Evolutionary conservation across 2,888 invertebrate species (phyloP).

Genomic region (Psylliodes chrysocephalus): DNA sequence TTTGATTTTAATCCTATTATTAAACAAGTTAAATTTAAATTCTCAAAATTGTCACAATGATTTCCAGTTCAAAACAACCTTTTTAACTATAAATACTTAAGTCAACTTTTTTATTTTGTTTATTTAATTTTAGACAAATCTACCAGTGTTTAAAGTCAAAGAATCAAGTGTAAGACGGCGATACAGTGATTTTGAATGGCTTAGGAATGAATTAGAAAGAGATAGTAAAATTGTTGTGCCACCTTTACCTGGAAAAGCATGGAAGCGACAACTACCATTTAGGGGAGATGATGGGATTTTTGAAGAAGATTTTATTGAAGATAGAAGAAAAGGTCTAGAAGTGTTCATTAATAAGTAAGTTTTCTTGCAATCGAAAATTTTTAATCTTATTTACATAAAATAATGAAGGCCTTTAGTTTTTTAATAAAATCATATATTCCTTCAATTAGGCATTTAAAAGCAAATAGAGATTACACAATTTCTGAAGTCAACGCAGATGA

Average conservation of each 20-base stretch:
- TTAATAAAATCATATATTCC: no score
- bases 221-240: conserved; percentile 99
- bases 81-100: not conserved
- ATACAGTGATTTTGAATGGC: conserved; percentile 99
- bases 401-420: no score
- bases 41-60: no score
- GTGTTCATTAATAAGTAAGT: conserved; percentile 96
- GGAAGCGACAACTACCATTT: conserved; percentile 98
- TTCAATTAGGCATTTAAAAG: no score
- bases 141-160: conserved; percentile 99
- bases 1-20: no score
- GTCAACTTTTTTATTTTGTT: conserved; percentile 1
- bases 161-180: conserved; percentile 96
- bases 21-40: no score
- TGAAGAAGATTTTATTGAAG: conserved; percentile 99
- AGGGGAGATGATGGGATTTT: conserved; percentile 99
- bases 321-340: conserved; percentile 96
- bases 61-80: no score
- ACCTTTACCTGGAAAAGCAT: conserved; percentile 96
- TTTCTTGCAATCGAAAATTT: conserved; percentile 8
- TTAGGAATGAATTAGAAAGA: conserved; percentile 97
- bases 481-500: no score
- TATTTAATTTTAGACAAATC: conserved; percentile 88
- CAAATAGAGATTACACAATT: no score
- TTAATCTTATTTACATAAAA: no score